Conservation (phyloP, 2,888 invertebrate species). For the Aspidapion aeneum region DNA sequence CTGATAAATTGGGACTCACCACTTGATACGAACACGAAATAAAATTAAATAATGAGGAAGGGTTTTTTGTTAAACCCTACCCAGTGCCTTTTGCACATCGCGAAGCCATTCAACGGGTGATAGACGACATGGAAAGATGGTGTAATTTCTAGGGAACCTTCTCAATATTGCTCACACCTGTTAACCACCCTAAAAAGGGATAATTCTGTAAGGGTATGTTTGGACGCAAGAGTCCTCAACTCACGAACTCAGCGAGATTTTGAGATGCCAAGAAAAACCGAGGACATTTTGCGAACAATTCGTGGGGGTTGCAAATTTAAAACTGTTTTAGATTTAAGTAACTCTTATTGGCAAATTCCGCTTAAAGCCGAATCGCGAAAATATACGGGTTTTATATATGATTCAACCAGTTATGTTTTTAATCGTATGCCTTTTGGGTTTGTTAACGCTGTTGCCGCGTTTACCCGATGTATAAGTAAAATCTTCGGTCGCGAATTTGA, state of each 20-base stretch:
- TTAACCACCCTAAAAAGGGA: slow-evolving; percentile 21
- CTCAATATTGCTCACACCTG: slow-evolving; percentile 21
- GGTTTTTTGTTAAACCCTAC: slow-evolving; percentile 17
- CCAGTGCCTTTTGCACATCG: slow-evolving; percentile 15
- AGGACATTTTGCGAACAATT: no score
- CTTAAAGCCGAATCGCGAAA: no score
- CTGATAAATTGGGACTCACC: slow-evolving; percentile 11
- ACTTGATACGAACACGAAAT: slow-evolving; percentile 13
- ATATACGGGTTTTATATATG: slow-evolving; percentile 24
- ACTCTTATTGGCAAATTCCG: slow-evolving; percentile 24
- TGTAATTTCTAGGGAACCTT: slow-evolving; percentile 1
- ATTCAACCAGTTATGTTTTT: slow-evolving; percentile 18
- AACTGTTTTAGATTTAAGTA: slow-evolving; percentile 20
- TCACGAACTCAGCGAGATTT: slow-evolving; percentile 16
- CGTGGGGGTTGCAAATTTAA: no score
- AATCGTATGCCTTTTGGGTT: slow-evolving; percentile 21
- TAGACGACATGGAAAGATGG: slow-evolving; percentile 2
- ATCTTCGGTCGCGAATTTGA: slow-evolving; percentile 16
- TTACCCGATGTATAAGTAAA: slow-evolving; percentile 5
- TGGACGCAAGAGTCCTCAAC: slow-evolving; percentile 25
- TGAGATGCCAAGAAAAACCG: slow-evolving; percentile 18
- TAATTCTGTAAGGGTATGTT: slow-evolving; percentile 20
- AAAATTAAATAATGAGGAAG: slow-evolving; percentile 5
- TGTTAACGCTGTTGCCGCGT: slow-evolving; percentile 9
- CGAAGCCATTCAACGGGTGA: slow-evolving; percentile 1